Percentiles rank a stretch among this genome's conserved stretches.
phyloP scores from a whole-genome alignment of 2,113 vertebrate genomes.

The Phalacrocorax carbo region DNA sequence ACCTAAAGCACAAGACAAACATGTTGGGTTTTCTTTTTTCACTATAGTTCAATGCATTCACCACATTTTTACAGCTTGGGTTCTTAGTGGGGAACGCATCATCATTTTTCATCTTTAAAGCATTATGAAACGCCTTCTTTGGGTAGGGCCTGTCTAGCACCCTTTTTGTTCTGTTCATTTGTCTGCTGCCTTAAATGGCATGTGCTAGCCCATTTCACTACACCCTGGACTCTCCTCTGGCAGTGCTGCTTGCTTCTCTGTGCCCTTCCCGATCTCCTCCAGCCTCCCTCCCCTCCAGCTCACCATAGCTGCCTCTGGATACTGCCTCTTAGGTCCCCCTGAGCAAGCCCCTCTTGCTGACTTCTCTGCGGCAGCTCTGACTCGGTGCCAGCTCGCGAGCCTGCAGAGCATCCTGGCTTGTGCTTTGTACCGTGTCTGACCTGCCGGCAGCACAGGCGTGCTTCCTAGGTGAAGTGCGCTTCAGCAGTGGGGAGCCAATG shows the following conservation, averaged over 20 bases:
- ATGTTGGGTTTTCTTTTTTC: background rate
- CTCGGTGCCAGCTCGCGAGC: fast-evolving
- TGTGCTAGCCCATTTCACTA: background rate
- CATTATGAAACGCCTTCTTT: background rate
- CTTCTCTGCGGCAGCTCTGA: background rate
- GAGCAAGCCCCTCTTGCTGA: background rate
- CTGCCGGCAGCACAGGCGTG: background rate
- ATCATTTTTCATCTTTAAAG: background rate
- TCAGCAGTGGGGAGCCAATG: background rate
- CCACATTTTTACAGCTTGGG: background rate
- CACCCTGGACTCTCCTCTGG: background rate
- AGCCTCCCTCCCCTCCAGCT: background rate
- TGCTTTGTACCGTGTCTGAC: background rate
- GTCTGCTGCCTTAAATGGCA: background rate
- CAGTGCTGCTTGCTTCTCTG: background rate
- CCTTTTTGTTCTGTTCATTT: background rate
- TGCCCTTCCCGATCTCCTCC: background rate
- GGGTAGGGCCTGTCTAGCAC: background rate
- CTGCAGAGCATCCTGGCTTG: background rate
- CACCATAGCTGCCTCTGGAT: background rate
- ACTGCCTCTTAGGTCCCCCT: too few species aligned
- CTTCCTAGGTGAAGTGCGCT: background rate
- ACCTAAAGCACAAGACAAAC: background rate
- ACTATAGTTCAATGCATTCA: background rate
- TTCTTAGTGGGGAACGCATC: background rate